Evolutionary conservation across 2,888 invertebrate species (phyloP).

Genomic region (Athalia cordata): DNA sequence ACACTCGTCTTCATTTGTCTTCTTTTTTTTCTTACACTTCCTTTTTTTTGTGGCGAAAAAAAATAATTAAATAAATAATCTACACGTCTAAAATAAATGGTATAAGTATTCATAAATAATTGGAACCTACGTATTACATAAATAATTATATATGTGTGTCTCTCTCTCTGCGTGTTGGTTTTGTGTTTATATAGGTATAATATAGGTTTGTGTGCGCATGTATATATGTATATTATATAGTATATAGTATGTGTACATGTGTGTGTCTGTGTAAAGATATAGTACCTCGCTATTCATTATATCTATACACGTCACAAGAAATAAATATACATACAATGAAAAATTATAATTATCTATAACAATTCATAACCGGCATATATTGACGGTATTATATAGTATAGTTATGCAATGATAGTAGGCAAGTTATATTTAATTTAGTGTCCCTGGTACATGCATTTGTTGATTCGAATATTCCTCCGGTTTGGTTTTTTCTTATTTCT

Average conservation of each 20-base stretch:
- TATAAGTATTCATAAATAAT: conserved; percentile 38
- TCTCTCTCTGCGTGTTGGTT: conserved; percentile 3
- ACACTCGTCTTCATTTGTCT: neutral
- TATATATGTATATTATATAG: neutral
- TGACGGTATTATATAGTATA: neutral
- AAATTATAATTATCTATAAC: neutral
- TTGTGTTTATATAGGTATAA: neutral
- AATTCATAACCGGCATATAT: neutral
- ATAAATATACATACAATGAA: neutral
- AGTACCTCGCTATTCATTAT: too few relatives aligned
- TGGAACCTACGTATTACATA: neutral
- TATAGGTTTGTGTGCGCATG: neutral
- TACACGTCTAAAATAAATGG: conserved; percentile 32
- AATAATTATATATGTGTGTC: neutral
- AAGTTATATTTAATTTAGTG: neutral
- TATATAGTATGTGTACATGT: neutral
- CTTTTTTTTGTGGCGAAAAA: too few relatives aligned
- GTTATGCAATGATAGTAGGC: neutral
- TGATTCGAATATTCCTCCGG: neutral
- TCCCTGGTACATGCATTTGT: conserved; percentile 10
- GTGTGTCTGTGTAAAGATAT: neutral
- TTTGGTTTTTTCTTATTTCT: neutral
- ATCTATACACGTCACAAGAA: neutral
- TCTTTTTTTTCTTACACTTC: too few relatives aligned
- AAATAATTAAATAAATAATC: conserved; percentile 21